Evolutionary conservation across 2,888 invertebrate genomes (phyloP), one percentile per base, ranked within the genome.

Genomic region (Ecliptopera silaceata): DNA sequence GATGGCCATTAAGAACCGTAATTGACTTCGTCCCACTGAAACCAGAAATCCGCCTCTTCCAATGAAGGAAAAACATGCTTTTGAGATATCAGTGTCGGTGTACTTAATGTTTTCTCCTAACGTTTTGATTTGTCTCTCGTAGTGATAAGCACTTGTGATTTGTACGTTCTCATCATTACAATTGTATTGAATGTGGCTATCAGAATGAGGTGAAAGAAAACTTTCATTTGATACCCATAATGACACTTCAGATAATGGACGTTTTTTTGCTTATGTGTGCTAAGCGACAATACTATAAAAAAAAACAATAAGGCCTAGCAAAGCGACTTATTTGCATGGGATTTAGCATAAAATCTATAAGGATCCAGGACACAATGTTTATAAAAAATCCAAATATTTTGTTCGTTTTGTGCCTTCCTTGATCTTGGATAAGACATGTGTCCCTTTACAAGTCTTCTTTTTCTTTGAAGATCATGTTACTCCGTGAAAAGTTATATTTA

Each of bases 181-280:
- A 34, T 43, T 12, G 12, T 11, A 70, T 72, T 13, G 15, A 18
- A 29, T 43, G n/a, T 15, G 18, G 38, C 46, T 42, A 48, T 48
- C 51, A 51, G 44, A 43, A 44, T 29, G 65, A 66, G 70, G 66
- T 66, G 70, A 74, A 70, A 73, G 63, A 79, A 69, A 71, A 75
- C 73, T 76, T 75, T 75, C 72, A 69, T 74, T 74, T 74, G 64
- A 74, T 71, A 55, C 57, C 34, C 56, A 66, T 74, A 80, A 76
- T 74, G 68, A 68, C 58, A 34, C 13, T 2, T 2, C 26, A 8
- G 26, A 26, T 26, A 8, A 6, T 13, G 6, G 34, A 13, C 13
- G 34, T 13, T 8, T 6, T 34, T 34, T 34, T 34, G 34, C 38
- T n/a, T 36, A 52, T 38, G 45, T 46, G 47, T 46, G 6, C 26